phyloP scores from a whole-genome alignment of 2,797 vertebrate species.

The Otus scops region DNA sequence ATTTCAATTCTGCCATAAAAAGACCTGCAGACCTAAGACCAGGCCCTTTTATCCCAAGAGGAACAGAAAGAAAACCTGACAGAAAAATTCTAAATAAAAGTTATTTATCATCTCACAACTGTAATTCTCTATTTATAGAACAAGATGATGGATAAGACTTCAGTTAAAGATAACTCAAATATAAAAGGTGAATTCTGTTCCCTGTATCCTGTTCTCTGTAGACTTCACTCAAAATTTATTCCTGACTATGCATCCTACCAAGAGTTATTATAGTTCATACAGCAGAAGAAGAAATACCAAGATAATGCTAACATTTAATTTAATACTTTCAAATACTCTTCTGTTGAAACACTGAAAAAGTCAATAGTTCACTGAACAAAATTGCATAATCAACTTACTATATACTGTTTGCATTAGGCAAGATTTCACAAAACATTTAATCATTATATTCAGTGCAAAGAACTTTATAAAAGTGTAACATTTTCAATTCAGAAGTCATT shows the following conservation, averaged over 20 bases:
- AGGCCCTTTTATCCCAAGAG: not conserved
- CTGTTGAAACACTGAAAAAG: not conserved
- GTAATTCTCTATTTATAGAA: not conserved
- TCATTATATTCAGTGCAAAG: not conserved
- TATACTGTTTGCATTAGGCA: not conserved
- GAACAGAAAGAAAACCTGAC: not conserved
- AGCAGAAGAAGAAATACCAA: not conserved
- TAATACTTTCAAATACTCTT: not conserved
- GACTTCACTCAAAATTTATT: not conserved
- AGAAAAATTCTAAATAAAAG: not conserved
- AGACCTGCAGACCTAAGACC: not conserved
- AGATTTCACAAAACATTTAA: not conserved
- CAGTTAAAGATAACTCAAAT: not conserved
- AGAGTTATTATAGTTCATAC: not conserved
- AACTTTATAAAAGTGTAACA: not conserved
- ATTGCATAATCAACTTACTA: not conserved
- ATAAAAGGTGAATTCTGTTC: not conserved
- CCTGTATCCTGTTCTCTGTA: not conserved
- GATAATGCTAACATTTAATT: not conserved
- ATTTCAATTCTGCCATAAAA: not conserved
- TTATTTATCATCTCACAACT: not conserved
- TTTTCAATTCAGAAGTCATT: not conserved
- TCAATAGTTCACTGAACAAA: not conserved
- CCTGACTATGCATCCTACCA: not conserved
- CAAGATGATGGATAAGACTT: not conserved